Base-by-base conservation (phyloP, 23 tunicate species). In the Ascidia mentula region DNA sequence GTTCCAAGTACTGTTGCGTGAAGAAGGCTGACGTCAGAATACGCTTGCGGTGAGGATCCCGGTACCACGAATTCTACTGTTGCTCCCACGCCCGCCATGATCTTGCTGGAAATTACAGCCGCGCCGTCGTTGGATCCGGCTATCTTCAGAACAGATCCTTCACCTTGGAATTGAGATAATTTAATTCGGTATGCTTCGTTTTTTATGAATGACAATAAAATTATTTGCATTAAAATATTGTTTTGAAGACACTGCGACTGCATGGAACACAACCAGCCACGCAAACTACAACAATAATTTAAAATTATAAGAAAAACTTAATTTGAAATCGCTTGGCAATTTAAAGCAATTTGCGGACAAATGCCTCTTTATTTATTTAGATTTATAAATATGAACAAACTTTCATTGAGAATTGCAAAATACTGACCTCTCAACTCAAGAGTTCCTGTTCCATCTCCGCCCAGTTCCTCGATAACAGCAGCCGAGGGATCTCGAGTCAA, bases 371-470 rank as follows among this genome's bases (percentile, higher is more conserved):
- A n/a, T n/a, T n/a, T n/a, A n/a, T n/a, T n/a, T n/a, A n/a, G n/a
- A n/a, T n/a, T n/a, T n/a, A n/a, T n/a, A n/a, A n/a, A n/a, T n/a
- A n/a, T n/a, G n/a, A n/a, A n/a, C n/a, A n/a, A n/a, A n/a, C n/a
- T n/a, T n/a, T n/a, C n/a, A n/a, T n/a, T n/a, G n/a, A n/a, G n/a
- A n/a, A n/a, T n/a, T n/a, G n/a, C n/a, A n/a, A n/a, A 69, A 12
- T 69, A 12, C 33, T 17, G 18, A 77, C 81, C 81, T 46, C 24
- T 32, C 8, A 77, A n/a, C 32, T 46, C 71, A 24, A 77, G 69
- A 12, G 71, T 53, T 33, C 81, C 81, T 18, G 81, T 77, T 24
- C 81, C 81, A 45, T 77, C 81, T 0, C 81, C 81, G 0, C 33
- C 39, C 38, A 77, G 12, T 18, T 45, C 59, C 38, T 71, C n/a